Conservation (phyloP, 2,113 vertebrate genomes). For the Nipponia nippon region DNA sequence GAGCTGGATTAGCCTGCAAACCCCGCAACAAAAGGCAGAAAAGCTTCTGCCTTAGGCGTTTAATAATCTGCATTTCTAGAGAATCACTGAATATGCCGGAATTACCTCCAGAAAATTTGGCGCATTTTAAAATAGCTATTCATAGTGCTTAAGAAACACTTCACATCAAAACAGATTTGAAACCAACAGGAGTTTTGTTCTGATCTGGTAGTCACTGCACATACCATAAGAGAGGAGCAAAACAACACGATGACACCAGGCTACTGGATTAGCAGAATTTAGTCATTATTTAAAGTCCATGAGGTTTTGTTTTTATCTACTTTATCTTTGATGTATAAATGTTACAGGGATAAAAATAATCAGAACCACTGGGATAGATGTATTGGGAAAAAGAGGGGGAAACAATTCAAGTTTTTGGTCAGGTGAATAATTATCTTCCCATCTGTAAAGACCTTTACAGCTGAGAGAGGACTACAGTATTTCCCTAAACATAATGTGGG, state of each 20-base stretch:
- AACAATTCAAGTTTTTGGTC: neutral
- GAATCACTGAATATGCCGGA: neutral
- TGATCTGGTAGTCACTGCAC: neutral
- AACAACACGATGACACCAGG: neutral
- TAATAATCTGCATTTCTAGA: neutral
- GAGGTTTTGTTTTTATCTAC: neutral
- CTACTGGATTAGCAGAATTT: neutral
- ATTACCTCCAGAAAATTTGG: neutral
- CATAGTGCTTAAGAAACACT: neutral
- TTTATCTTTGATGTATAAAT: neutral
- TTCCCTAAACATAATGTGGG: neutral
- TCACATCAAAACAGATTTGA: neutral
- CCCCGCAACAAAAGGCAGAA: constrained; percentile 10
- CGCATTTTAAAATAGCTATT: neutral
- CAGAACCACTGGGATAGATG: neutral
- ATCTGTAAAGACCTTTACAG: neutral
- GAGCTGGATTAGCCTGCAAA: constrained; percentile 11
- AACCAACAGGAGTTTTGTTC: neutral
- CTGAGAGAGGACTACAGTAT: neutral
- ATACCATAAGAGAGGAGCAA: neutral
- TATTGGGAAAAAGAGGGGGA: neutral
- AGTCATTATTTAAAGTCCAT: neutral
- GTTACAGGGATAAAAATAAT: neutral
- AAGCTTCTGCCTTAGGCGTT: neutral
- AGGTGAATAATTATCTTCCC: neutral